Percentiles rank a stretch among this genome's conserved stretches.
phyloP scores from a whole-genome alignment of 2,113 vertebrate genomes.

The Rana temporaria region DNA sequence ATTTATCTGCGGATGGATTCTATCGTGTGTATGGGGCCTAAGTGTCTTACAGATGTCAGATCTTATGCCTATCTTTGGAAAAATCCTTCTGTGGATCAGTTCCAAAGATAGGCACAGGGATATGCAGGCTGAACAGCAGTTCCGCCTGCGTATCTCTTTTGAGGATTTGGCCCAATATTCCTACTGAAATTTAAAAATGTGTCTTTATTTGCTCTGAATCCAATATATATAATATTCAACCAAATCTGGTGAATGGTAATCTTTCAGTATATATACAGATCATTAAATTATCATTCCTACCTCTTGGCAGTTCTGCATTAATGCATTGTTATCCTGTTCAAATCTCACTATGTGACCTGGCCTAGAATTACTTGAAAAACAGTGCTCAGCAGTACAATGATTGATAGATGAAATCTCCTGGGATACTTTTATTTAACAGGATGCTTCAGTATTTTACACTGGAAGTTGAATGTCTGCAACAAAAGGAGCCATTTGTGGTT shows the following conservation, averaged over 20 bases:
- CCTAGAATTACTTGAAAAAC: constrained; percentile 26
- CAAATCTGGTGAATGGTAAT: constrained; percentile 5
- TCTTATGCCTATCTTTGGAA: too few relatives aligned
- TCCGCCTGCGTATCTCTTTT: too few relatives aligned
- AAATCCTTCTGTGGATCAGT: too few relatives aligned
- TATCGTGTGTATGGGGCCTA: too few relatives aligned
- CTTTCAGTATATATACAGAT: not conserved
- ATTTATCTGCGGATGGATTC: too few relatives aligned
- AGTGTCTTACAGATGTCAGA: too few relatives aligned
- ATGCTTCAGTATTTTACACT: constrained; percentile 30
- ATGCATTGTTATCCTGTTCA: constrained; percentile 37
- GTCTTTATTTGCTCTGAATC: not conserved
- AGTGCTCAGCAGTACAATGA: constrained; percentile 17
- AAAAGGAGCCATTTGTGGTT: constrained; percentile 32
- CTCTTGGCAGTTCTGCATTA: constrained; percentile 29
- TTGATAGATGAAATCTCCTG: constrained; percentile 31
- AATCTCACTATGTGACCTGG: constrained; percentile 32
- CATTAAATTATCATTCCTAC: constrained; percentile 19
- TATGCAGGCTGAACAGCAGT: too few relatives aligned
- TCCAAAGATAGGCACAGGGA: too few relatives aligned
- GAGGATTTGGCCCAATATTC: too few relatives aligned
- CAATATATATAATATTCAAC: not conserved
- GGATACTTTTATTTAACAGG: constrained; percentile 39
- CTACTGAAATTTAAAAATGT: not conserved
- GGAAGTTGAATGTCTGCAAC: constrained; percentile 9